phyloP scores from a whole-genome alignment of 1,140 invertebrate species.

The Coelopa frigida region DNA sequence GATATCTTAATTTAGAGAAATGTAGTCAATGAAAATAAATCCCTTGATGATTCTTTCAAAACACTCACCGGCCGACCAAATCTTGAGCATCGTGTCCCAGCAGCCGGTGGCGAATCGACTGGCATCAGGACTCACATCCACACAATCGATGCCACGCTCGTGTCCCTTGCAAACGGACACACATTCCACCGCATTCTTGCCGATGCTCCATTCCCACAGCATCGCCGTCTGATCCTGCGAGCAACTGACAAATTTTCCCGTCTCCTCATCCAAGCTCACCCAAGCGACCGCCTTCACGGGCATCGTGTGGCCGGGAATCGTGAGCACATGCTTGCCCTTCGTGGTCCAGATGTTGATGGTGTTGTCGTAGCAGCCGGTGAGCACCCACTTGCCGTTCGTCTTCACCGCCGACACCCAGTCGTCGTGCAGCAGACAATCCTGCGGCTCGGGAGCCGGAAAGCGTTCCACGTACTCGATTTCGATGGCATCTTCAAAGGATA shows the following conservation, averaged over 20 bases:
- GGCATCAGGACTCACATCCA: conserved; percentile 61
- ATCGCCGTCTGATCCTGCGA: conserved; percentile 90
- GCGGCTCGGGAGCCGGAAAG: conserved; percentile 78
- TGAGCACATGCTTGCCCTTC: conserved; percentile 74
- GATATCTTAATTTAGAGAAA: conserved; percentile 38
- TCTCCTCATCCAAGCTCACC: conserved; percentile 60
- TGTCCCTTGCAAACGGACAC: conserved; percentile 79
- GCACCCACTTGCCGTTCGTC: conserved; percentile 68
- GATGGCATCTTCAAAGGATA: conserved; percentile 69
- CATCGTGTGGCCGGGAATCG: conserved; percentile 77
- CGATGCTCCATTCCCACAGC: conserved; percentile 82
- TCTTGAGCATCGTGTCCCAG: conserved; percentile 79
- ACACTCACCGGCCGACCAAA: conserved; percentile 64
- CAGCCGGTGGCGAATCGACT: conserved; percentile 78
- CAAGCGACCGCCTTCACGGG: conserved; percentile 83
- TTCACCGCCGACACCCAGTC: conserved; percentile 91
- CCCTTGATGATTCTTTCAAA: conserved; percentile 4
- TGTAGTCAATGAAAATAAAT: conserved; percentile 1
- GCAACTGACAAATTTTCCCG: conserved; percentile 71
- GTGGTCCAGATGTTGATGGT: conserved; percentile 82
- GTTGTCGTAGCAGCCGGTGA: conserved; percentile 94
- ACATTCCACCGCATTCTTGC: conserved; percentile 70
- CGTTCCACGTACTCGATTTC: conserved; percentile 86
- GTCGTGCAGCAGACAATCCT: conserved; percentile 86
- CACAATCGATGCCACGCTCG: conserved; percentile 78